Percentiles rank a stretch among this genome's conserved stretches.
Evolutionary conservation across 2,113 vertebrate species (phyloP).

Genomic region (Mixornis gularis): DNA sequence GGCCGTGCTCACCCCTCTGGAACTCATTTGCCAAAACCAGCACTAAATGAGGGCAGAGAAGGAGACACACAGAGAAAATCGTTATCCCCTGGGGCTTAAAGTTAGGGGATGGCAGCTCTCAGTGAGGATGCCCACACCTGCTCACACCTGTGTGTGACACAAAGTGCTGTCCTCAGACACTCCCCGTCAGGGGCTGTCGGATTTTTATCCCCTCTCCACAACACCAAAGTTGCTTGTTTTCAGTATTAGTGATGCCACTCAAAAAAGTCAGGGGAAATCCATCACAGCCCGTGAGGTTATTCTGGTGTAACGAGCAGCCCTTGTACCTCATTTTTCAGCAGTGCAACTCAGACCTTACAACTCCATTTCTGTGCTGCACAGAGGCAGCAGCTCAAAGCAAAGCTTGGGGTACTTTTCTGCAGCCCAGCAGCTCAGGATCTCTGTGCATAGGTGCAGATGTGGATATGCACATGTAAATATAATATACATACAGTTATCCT

Average conservation of each 20-base stretch:
- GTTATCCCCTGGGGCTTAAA: accelerated
- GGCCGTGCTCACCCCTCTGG: accelerated
- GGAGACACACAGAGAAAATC: background rate
- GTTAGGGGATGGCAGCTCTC: background rate
- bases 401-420: background rate
- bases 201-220: background rate
- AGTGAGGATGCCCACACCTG: accelerated
- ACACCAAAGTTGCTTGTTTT: background rate
- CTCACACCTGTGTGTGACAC: background rate
- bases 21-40: background rate
- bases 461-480: background rate
- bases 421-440: background rate
- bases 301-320: background rate
- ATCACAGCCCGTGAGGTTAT: background rate
- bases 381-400: background rate
- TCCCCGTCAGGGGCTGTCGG: accelerated
- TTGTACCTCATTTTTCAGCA: conserved; percentile 36
- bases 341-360: background rate
- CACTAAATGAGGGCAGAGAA: background rate
- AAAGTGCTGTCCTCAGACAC: background rate
- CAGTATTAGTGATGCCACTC: background rate
- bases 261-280: conserved; percentile 19
- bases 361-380: background rate
- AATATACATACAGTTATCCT: background rate
- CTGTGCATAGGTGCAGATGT: background rate